A percentile compares a stretch with the other conserved stretches of the same genome.
Evolutionary conservation across 2,113 vertebrate genomes (phyloP).

Genomic region (Melanostigma gelatinosum): DNA sequence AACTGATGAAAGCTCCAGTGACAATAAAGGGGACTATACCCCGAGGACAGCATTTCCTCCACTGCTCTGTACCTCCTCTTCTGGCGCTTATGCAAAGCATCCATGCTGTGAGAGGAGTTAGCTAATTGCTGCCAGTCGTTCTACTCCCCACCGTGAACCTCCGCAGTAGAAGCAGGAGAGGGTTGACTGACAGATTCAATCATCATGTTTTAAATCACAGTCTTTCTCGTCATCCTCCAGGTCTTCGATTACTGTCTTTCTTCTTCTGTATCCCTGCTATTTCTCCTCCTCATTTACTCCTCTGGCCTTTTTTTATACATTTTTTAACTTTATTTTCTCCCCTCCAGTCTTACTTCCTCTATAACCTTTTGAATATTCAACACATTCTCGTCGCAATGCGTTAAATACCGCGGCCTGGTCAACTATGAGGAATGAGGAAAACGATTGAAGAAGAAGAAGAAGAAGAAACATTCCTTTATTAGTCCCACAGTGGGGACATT

Average conservation of each 20-base stretch:
- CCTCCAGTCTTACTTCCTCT: not conserved
- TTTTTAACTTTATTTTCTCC: no score
- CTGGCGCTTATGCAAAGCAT: conserved; percentile 28
- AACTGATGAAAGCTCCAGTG: conserved; percentile 37
- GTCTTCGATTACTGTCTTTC: not conserved
- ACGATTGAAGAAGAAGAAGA: no score
- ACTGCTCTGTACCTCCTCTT: conserved; percentile 4
- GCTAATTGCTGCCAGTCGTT: conserved; percentile 24
- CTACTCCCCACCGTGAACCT: not conserved
- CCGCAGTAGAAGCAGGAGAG: not conserved
- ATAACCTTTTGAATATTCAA: not conserved
- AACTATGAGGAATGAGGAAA: not conserved
- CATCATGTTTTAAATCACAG: conserved; percentile 13
- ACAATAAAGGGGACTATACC: conserved; percentile 20
- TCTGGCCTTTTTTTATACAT: not conserved
- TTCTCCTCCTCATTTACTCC: not conserved
- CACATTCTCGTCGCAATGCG: not conserved
- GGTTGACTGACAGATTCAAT: conserved; percentile 45
- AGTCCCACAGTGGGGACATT: no score
- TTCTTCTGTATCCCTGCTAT: conserved; percentile 6
- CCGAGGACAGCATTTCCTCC: conserved; percentile 27
- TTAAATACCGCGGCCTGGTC: not conserved
- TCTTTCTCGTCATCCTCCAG: conserved; percentile 1
- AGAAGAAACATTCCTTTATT: no score
- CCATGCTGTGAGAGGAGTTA: conserved; percentile 12